Percentiles rank a stretch among this genome's conserved stretches.
phyloP scores from a whole-genome alignment of 2,797 vertebrate genomes.

The Danio jaintianensis region DNA sequence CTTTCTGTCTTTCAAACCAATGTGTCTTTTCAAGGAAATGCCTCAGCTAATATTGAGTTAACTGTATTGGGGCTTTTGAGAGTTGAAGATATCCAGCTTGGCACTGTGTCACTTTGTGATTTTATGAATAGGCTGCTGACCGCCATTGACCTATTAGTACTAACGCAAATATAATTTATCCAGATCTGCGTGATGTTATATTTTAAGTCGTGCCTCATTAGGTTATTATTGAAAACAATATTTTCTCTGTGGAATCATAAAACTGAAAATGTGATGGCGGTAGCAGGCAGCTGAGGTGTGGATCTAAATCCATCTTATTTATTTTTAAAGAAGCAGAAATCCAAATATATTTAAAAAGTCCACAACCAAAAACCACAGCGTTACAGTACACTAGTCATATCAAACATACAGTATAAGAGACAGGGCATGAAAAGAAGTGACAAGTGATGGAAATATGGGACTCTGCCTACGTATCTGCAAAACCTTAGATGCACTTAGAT shows the following conservation, averaged over 20 bases:
- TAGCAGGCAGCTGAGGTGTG: neutral
- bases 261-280: neutral
- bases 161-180: neutral
- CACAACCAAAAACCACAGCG: neutral
- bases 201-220: neutral
- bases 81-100: slow-evolving; percentile 35
- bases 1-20: slow-evolving; percentile 71
- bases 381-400: neutral
- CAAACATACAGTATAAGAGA: neutral
- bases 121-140: slow-evolving; percentile 27
- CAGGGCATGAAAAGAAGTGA: neutral
- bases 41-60: slow-evolving; percentile 73
- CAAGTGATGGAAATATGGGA: neutral
- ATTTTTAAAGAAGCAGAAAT: neutral
- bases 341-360: neutral
- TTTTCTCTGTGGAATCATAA: neutral
- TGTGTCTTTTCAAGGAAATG: slow-evolving; percentile 66
- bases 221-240: neutral
- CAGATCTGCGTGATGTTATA: slow-evolving; percentile 1
- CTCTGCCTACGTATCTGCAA: too few species aligned
- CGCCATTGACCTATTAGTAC: neutral
- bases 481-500: too few species aligned
- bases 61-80: slow-evolving; percentile 68
- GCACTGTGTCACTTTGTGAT: neutral
- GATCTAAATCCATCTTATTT: neutral